Base-by-base conservation (phyloP, 2,888 invertebrate species). In the Synanthedon myopaeformis region DNA sequence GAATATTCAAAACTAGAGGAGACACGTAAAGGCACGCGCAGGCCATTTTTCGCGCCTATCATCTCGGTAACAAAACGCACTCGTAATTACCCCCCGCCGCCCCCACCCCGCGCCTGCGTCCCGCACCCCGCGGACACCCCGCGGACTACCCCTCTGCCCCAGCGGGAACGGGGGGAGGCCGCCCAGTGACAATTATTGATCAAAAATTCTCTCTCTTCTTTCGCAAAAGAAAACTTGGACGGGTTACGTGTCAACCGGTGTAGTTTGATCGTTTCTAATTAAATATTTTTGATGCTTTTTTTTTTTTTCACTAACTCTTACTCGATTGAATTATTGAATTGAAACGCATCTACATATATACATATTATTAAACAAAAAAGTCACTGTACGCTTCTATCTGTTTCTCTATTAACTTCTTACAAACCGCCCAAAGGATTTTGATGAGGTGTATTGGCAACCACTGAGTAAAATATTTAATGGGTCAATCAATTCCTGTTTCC, bases 161-260 rank as follows among this genome's bases (percentile, higher is more conserved):
- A 60, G 60, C 61, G 70, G 69, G 69, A 65, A 70, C 66, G 69
- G 76, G 69, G 76, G 76, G 69, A 75, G 74, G 78, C 84, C 86
- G 84, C 87, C 87, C 89, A 90, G 90, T 90, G 90, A 90, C 90
- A 90, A 90, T 90, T 90, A 90, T 90, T 89, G 90, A 90, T 90
- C 90, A 90, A 89, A 89, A 89, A 90, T 90, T 90, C 90, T 89
- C 90, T 89, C 89, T 89, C 87, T 87, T 87, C 87, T 87, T 87
- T 87, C 85, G 87, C 86, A 86, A 87, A 87, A 87, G 87, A 86
- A 87, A 87, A 87, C 87, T 87, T 86, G 87, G 87, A 87, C 87
- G 87, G 86, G 87, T 87, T 87, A 86, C 82, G 87, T 86, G 85
- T 82, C 79, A 79, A 79, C 83, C 75, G 74, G 67, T 72, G 59